Base-by-base conservation (phyloP, 2,797 vertebrate genomes). In the Trachurus trachurus region DNA sequence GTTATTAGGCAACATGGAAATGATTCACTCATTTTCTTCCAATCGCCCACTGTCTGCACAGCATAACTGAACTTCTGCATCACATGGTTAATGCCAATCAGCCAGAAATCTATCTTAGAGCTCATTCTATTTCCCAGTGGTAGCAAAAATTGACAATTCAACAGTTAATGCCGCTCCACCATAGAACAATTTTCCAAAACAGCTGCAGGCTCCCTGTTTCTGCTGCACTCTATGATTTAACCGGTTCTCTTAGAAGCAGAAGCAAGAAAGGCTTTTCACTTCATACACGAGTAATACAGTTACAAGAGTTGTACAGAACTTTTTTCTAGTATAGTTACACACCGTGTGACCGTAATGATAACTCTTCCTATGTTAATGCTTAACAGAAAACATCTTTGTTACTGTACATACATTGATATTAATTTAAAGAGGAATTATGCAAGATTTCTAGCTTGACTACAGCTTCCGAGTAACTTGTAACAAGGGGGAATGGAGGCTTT, bases 61-160 rank as follows among this genome's bases (percentile, higher is more conserved):
- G 37, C 5, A 44, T 17, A 77, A 76, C 7, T 31, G 44, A 80
- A 58, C 11, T 17, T 40, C 65, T 50, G 13, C 15, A 68, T 71
- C 47, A 63, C 22, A 53, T 26, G 39, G 31, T 72, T 68, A 56
- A 78, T 54, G 40, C 52, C 64, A 70, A 58, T 68, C 44, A 57
- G 15, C 10, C 45, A 49, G 64, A 77, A 63, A 74, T 67, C 21
- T 12, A 71, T 80, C 21, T 64, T 39, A 31, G 21, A 70, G 44
- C 66, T 64, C 19, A 67, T 66, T 81, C 39, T 66, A 21, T 67
- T 47, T 60, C 49, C 69, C 56, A 16, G 13, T 61, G 42, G 21
- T 59, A 60, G 61, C 66, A 70, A 73, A 79, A 72, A 81, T 69
- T 44, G 68, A 86, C 65, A 74, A 66, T 81, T 70, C 66, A 77